These are phyloP conservation scores for Mungos mungo DNA, from an alignment of 2,113 vertebrate genomes.

Conservation along the genomic window DNA sequence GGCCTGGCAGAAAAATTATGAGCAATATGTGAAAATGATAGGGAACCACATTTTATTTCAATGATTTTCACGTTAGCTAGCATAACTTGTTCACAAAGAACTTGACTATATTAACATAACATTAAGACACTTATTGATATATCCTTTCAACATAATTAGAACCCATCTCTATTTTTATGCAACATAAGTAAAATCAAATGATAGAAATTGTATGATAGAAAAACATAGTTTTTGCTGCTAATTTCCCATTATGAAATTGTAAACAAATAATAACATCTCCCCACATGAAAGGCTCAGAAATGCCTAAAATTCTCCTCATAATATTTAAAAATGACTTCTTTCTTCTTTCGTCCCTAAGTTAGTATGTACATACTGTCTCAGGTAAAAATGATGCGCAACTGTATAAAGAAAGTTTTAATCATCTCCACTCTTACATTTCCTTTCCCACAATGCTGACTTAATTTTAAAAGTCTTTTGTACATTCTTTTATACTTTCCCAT, in stretches of 20 bases:
- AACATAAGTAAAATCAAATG: neutral
- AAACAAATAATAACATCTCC: neutral
- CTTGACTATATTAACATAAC: neutral
- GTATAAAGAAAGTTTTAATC: neutral
- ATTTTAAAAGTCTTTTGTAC: neutral
- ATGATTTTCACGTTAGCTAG: neutral
- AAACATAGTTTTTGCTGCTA: neutral
- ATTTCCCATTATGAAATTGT: neutral
- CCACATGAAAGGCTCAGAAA: neutral
- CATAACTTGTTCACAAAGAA: neutral
- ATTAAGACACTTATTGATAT: neutral
- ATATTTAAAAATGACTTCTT: neutral
- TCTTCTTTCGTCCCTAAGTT: neutral
- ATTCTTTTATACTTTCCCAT: neutral
- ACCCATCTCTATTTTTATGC: neutral
- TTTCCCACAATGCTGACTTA: neutral
- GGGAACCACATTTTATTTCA: neutral
- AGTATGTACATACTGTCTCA: neutral
- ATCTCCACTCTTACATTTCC: neutral
- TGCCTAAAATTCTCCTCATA: neutral
- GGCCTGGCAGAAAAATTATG: neutral
- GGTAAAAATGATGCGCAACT: neutral
- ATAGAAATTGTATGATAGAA: neutral
- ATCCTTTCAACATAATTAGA: neutral
- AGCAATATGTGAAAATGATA: neutral